Evolutionary conservation across 2,113 vertebrate species (phyloP).

Genomic region (Perca schrenkii): DNA sequence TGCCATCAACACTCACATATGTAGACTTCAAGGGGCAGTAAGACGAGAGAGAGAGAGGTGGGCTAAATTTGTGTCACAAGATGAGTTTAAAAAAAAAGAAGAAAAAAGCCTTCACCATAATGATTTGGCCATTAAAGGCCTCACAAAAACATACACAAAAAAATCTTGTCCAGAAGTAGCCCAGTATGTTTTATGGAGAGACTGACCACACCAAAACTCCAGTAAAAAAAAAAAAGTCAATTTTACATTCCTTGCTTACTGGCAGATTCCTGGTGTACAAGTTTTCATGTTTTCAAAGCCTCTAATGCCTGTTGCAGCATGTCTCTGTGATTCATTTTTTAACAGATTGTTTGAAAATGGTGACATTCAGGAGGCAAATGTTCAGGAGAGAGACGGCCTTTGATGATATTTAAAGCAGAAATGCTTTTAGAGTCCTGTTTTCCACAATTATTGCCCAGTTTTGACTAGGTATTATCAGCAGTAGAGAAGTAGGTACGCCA

Average conservation of each 20-base stretch:
- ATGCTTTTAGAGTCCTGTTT: conserved; percentile 6
- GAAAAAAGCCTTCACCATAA: conserved; percentile 84
- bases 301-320: not conserved
- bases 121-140: conserved; percentile 81
- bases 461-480: not conserved
- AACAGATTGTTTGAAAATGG: not conserved
- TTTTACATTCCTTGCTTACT: not conserved
- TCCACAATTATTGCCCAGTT: not conserved
- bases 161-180: conserved; percentile 14
- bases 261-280: not conserved
- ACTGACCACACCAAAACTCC: conserved; percentile 30
- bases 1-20: conserved; percentile 17
- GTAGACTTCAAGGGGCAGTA: conserved; percentile 75
- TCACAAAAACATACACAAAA: conserved; percentile 42
- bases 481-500: not conserved
- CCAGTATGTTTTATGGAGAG: conserved; percentile 16
- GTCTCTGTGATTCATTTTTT: not conserved
- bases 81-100: conserved; percentile 75
- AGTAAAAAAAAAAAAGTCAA: not conserved
- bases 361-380: not conserved
- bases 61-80: conserved; percentile 86
- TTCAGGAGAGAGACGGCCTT: not conserved
- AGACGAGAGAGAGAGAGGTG: not conserved
- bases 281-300: not conserved
- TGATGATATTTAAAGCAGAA: conserved; percentile 19